Evolutionary conservation across 1,140 invertebrate genomes (phyloP).

Genomic region (Trichonephila inaurata): DNA sequence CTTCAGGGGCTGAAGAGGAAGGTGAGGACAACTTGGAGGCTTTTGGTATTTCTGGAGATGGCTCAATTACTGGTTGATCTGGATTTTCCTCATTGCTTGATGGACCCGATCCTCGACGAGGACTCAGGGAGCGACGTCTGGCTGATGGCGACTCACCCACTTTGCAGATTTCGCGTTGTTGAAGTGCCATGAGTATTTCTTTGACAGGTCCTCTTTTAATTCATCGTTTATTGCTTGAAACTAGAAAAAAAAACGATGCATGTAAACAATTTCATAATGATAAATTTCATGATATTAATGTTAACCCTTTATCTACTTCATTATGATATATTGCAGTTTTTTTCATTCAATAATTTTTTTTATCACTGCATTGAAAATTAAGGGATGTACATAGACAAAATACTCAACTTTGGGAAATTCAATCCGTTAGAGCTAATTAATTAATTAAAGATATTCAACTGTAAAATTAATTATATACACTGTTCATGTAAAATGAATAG

Average conservation of each 20-base stretch:
- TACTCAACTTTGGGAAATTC: no score
- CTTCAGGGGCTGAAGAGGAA: constrained; percentile 5
- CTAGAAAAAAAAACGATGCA: not conserved
- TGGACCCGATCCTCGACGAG: constrained; percentile 34
- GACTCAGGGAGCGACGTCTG: constrained; percentile 29
- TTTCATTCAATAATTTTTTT: no score
- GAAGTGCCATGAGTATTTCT: constrained; percentile 29
- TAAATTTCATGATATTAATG: no score
- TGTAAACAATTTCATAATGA: no score
- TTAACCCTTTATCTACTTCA: no score
- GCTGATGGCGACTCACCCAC: constrained; percentile 60
- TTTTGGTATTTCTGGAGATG: not conserved
- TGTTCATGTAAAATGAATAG: no score
- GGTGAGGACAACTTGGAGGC: constrained; percentile 6
- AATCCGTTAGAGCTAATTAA: no score
- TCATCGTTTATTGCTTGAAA: not conserved
- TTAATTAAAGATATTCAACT: no score
- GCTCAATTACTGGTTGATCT: not conserved
- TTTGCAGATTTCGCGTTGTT: constrained; percentile 69
- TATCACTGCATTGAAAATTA: no score
- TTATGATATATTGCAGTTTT: no score
- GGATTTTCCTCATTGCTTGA: not conserved
- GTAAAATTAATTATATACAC: no score
- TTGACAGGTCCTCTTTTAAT: not conserved
- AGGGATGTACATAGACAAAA: no score